These are phyloP conservation scores for Ploceus nigricollis DNA, from an alignment of 2,113 vertebrate genomes.

Conservation along the genomic window DNA sequence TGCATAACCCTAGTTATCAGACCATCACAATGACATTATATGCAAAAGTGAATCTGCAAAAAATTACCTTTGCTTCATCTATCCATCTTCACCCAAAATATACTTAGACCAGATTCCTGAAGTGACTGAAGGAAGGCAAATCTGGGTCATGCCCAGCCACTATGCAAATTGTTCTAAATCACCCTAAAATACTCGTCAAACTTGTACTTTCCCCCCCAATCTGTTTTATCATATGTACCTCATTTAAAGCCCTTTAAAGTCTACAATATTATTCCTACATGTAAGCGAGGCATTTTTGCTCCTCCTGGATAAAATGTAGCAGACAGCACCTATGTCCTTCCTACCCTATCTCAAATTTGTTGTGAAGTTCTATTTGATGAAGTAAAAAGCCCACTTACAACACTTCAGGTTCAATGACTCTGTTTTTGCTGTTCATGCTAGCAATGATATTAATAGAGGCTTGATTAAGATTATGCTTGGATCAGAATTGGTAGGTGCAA, in stretches of 20 bases:
- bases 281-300: background rate
- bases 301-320: background rate
- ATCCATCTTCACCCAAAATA: background rate
- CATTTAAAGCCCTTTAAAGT: background rate
- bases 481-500: background rate
- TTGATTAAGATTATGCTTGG: constrained; percentile 55
- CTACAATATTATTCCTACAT: background rate
- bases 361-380: constrained; percentile 31
- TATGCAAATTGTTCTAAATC: background rate
- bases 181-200: background rate
- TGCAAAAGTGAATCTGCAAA: background rate
- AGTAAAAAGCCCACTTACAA: constrained; percentile 33
- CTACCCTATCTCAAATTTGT: constrained; percentile 6
- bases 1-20: background rate
- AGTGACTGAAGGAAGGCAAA: background rate
- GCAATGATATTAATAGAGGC: constrained; percentile 30
- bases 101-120: background rate
- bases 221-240: background rate
- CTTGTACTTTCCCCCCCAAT: rapidly evolving
- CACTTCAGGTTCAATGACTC: constrained; percentile 48
- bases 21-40: background rate
- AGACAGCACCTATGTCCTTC: background rate
- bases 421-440: constrained; percentile 23
- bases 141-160: background rate
- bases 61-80: background rate